Percentiles rank a stretch among this genome's conserved stretches.
These are phyloP conservation scores for Percopsis transmontana DNA, from an alignment of 2,113 vertebrate genomes.

Conservation along the genomic window DNA sequence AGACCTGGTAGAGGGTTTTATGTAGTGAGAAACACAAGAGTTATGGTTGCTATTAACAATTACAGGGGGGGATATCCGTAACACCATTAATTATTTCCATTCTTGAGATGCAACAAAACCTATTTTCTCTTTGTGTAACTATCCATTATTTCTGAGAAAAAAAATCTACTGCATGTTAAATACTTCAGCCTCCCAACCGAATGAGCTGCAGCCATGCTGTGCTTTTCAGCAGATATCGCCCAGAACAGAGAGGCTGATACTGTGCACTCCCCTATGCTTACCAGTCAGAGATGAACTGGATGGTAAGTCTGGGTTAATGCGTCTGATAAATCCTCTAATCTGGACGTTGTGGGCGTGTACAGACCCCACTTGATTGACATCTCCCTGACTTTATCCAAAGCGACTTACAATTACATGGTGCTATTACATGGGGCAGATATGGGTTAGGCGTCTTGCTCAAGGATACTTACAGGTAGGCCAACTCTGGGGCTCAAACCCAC, in stretches of 20 bases:
- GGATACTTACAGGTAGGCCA: too few species aligned
- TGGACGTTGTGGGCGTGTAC: too few species aligned
- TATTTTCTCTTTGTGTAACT: constrained; percentile 18
- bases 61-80: constrained; percentile 20
- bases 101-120: constrained; percentile 25
- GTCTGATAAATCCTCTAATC: too few species aligned
- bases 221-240: constrained; percentile 49
- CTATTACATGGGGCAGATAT: too few species aligned
- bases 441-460: too few species aligned
- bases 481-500: too few species aligned
- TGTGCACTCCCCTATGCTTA: constrained; percentile 23
- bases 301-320: constrained; percentile 7
- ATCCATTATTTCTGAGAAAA: constrained; percentile 30
- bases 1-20: constrained; percentile 27
- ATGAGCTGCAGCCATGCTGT: constrained; percentile 38
- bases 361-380: too few species aligned
- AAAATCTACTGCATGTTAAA: constrained; percentile 40
- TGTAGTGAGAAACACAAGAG: constrained; percentile 7
- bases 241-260: constrained; percentile 29
- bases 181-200: constrained; percentile 47
- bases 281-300: constrained; percentile 38
- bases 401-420: too few species aligned
- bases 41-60: constrained; percentile 35
- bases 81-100: constrained; percentile 29
- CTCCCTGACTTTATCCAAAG: too few species aligned